Conservation (phyloP, 2,888 invertebrate species). For the Scelioninae gen. 1 region DNA sequence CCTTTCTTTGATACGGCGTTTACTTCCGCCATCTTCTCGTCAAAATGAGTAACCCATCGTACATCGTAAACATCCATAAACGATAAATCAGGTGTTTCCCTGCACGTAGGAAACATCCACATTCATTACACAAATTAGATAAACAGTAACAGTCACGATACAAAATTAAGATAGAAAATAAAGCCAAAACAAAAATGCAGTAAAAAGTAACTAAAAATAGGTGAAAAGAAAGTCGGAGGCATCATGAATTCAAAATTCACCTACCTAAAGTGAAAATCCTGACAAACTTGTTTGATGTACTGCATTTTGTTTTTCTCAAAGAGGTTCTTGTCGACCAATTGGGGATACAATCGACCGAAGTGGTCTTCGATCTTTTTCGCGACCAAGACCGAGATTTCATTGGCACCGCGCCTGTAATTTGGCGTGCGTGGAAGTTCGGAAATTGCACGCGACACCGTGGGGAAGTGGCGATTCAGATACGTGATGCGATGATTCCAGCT, state of each 20-base stretch:
- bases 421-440: conserved; percentile 87
- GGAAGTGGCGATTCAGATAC: conserved; percentile 89
- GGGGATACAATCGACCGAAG: conserved; percentile 89
- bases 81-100: conserved; percentile 84
- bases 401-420: conserved; percentile 85
- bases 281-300: conserved; percentile 87
- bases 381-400: conserved; percentile 84
- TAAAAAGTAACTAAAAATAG: conserved; percentile 12
- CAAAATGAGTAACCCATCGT: conserved; percentile 83
- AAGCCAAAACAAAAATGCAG: no score
- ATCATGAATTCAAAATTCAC: conserved; percentile 68
- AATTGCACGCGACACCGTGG: conserved; percentile 86
- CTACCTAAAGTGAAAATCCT: conserved; percentile 88
- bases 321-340: conserved; percentile 88
- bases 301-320: conserved; percentile 88
- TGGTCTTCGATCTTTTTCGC: conserved; percentile 90
- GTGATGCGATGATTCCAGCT: conserved; percentile 91
- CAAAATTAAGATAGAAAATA: no score
- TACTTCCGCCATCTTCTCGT: conserved; percentile 82
- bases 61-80: conserved; percentile 84
- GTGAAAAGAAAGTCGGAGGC: background rate
- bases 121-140: conserved; percentile 67
- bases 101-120: conserved; percentile 81
- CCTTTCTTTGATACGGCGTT: conserved; percentile 78
- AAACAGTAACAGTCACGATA: conserved; percentile 19